These are phyloP conservation scores for Caenorhabditis becei DNA, from an alignment of 2,888 invertebrate genomes.

Conservation along the genomic window DNA sequence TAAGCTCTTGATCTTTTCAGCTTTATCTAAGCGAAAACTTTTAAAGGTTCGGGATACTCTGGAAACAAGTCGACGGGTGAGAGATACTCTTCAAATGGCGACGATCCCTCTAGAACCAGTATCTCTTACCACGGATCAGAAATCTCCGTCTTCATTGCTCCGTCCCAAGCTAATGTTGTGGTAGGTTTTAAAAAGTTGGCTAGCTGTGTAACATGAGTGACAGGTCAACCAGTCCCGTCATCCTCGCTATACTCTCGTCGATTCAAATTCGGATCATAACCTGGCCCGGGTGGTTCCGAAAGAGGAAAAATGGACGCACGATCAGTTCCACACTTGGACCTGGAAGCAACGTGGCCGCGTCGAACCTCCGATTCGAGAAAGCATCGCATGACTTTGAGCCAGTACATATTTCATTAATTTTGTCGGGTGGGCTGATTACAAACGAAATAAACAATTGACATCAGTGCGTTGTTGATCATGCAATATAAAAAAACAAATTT, in stretches of 20 bases:
- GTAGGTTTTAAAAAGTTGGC: constrained; percentile 27
- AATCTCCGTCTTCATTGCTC: constrained; percentile 78
- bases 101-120: constrained; percentile 62
- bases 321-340: constrained; percentile 61
- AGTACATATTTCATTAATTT: constrained; percentile 19
- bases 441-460: constrained; percentile 22
- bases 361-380: constrained; percentile 53
- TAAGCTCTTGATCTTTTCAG: neutral
- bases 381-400: constrained; percentile 46
- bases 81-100: constrained; percentile 32
- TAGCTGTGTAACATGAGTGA: constrained; percentile 1
- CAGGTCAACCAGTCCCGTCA: constrained; percentile 47
- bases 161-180: constrained; percentile 65
- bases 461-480: constrained; percentile 27
- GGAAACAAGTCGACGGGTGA: constrained; percentile 66
- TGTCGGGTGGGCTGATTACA: constrained; percentile 27
- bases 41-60: constrained; percentile 75
- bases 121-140: constrained; percentile 80
- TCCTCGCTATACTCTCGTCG: constrained; percentile 64
- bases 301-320: constrained; percentile 52
- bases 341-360: constrained; percentile 56
- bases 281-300: constrained; percentile 62
- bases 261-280: constrained; percentile 71
- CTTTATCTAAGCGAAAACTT: constrained; percentile 16
- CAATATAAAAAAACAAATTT: constrained; percentile 17